Conservation (phyloP, 2,113 vertebrate genomes). For the Oryzias melastigma region DNA sequence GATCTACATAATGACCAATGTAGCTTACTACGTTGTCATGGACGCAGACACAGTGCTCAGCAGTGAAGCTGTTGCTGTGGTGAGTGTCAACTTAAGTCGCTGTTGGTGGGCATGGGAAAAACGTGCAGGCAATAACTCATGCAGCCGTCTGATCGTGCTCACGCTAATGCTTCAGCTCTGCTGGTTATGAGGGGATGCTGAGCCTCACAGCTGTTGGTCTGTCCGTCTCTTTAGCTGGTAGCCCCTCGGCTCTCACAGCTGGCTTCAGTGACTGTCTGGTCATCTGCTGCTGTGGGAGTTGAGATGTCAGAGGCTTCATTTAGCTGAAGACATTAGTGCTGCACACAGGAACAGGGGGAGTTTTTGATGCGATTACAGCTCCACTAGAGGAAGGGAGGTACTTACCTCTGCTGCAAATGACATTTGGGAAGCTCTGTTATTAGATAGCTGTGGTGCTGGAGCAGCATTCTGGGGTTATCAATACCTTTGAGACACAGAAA, state of each 20-base stretch:
- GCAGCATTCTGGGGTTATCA: too few species aligned
- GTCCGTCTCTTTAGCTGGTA: conserved; percentile 22
- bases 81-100: conserved; percentile 55
- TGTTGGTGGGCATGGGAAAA: not conserved
- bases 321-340: conserved; percentile 64
- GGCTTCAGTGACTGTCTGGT: conserved; percentile 10
- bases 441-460: not conserved
- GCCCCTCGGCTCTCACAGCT: conserved; percentile 16
- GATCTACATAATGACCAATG: conserved; percentile 83
- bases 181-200: conserved; percentile 29
- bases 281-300: conserved; percentile 35
- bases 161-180: conserved; percentile 1
- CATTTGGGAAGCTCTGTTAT: conserved; percentile 17
- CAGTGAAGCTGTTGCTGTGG: conserved; percentile 83
- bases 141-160: not conserved
- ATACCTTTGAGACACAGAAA: too few species aligned
- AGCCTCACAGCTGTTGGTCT: conserved; percentile 28
- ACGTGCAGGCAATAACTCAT: not conserved
- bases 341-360: conserved; percentile 41
- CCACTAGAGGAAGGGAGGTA: conserved; percentile 12
- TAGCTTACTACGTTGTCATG: conserved; percentile 81
- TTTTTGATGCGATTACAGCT: conserved; percentile 51
- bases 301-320: conserved; percentile 47
- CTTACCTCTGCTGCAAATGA: not conserved
- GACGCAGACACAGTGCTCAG: conserved; percentile 68